A percentile compares a stretch with the other conserved stretches of the same genome.
Evolutionary conservation across 2,888 invertebrate genomes (phyloP).

Genomic region (Nezara viridula): DNA sequence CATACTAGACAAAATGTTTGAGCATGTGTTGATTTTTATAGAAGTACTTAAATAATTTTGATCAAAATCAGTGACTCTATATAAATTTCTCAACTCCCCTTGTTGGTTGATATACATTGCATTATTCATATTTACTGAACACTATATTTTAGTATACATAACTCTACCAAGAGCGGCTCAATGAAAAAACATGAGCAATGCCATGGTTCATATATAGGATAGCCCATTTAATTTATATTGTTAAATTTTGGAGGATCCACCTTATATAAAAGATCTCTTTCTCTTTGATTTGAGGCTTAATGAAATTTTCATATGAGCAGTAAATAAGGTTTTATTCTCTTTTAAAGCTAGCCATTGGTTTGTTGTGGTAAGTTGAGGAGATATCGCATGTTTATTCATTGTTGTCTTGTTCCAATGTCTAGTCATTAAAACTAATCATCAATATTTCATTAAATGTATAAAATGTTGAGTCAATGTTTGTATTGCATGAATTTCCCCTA

Average conservation of each 20-base stretch:
- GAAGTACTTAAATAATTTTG: no score
- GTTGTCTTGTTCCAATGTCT: slow-evolving; percentile 28
- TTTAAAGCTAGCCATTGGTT: slow-evolving; percentile 58
- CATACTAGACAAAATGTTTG: no score
- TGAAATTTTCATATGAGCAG: neutral
- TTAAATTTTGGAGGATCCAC: slow-evolving; percentile 19
- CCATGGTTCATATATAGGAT: no score
- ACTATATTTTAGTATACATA: no score
- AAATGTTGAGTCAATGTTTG: neutral
- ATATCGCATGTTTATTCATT: slow-evolving; percentile 31
- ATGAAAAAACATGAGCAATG: no score
- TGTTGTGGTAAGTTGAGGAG: slow-evolving; percentile 51
- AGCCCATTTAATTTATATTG: no score
- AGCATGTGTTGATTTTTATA: no score
- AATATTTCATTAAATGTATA: neutral
- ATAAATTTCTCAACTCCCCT: no score
- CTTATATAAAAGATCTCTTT: neutral
- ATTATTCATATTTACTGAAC: no score
- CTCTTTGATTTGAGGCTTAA: neutral
- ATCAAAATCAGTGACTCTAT: no score
- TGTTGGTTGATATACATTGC: no score
- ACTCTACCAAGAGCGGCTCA: no score
- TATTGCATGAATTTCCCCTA: neutral
- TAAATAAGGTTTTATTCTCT: slow-evolving; percentile 48
- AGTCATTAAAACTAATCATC: neutral